Percentiles rank a stretch among this genome's conserved stretches.
These are phyloP conservation scores for Enteromius anoplus DNA, from an alignment of 2,797 vertebrate species.

Conservation along the genomic window DNA sequence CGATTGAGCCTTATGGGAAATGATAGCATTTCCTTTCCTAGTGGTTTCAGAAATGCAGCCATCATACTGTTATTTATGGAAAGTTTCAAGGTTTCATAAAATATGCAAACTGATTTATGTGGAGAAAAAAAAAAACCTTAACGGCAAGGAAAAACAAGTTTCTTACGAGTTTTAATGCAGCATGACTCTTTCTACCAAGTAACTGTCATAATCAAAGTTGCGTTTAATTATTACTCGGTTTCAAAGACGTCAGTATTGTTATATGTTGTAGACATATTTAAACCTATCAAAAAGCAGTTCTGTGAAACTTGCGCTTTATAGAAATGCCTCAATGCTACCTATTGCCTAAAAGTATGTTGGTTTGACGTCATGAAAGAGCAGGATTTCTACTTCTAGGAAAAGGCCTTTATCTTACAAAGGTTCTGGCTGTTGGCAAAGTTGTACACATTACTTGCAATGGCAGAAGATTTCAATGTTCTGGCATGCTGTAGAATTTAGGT, in stretches of 20 bases:
- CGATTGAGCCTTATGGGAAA: conserved; percentile 48
- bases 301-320: conserved; percentile 55
- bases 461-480: conserved; percentile 79
- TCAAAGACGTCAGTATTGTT: conserved; percentile 49
- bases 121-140: conserved; percentile 2
- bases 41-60: conserved; percentile 49
- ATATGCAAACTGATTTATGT: conserved; percentile 35
- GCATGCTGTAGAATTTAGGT: conserved; percentile 83
- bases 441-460: conserved; percentile 68
- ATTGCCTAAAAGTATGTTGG: conserved; percentile 55
- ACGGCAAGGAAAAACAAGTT: conserved; percentile 19
- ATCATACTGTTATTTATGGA: conserved; percentile 40
- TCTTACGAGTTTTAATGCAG: conserved; percentile 48
- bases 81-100: conserved; percentile 32
- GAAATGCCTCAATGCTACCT: conserved; percentile 62
- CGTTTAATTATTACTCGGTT: conserved; percentile 41
- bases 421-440: conserved; percentile 53
- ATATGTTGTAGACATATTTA: conserved; percentile 49
- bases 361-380: conserved; percentile 47
- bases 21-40: conserved; percentile 28
- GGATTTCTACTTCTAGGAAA: conserved; percentile 60
- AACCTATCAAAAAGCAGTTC: conserved; percentile 52
- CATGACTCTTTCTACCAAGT: conserved; percentile 41
- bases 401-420: conserved; percentile 54
- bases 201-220: conserved; percentile 40